phyloP scores from a whole-genome alignment of 1,140 invertebrate species.

The Drosophila eugracilis region DNA sequence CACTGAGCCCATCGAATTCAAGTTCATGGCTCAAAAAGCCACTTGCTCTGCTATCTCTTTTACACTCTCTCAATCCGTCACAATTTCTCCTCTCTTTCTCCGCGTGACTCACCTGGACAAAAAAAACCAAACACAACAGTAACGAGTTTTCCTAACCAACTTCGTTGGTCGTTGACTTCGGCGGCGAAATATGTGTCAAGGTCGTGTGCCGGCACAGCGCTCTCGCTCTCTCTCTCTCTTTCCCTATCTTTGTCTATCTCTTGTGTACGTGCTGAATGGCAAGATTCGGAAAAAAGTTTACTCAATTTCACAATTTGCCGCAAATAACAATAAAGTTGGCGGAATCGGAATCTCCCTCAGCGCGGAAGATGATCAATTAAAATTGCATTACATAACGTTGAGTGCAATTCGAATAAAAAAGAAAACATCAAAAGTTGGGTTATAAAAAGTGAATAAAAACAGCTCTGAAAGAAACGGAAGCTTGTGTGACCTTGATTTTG shows the following conservation, averaged over 20 bases:
- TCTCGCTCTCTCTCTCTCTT: slow-evolving; percentile 14
- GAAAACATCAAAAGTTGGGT: not conserved
- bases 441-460: slow-evolving; percentile 10
- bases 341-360: slow-evolving; percentile 8
- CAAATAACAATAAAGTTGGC: slow-evolving; percentile 28
- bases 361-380: slow-evolving; percentile 47
- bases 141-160: slow-evolving; percentile 41
- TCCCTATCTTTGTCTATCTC: slow-evolving; percentile 10
- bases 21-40: slow-evolving; percentile 29
- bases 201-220: slow-evolving; percentile 39
- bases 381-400: slow-evolving; percentile 55
- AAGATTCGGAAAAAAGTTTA: slow-evolving; percentile 32
- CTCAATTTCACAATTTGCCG: slow-evolving; percentile 41
- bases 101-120: slow-evolving; percentile 25
- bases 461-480: slow-evolving; percentile 36
- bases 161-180: slow-evolving; percentile 47
- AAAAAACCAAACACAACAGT: slow-evolving; percentile 12
- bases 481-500: slow-evolving; percentile 33
- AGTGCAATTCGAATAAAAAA: slow-evolving; percentile 19
- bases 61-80: not conserved
- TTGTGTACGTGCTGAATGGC: slow-evolving; percentile 58
- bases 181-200: slow-evolving; percentile 62
- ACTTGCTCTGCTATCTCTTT: not conserved
- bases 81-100: slow-evolving; percentile 24
- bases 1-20: slow-evolving; percentile 22